Conservation (phyloP, 2,888 invertebrate species). For the Entomobrya proxima region DNA sequence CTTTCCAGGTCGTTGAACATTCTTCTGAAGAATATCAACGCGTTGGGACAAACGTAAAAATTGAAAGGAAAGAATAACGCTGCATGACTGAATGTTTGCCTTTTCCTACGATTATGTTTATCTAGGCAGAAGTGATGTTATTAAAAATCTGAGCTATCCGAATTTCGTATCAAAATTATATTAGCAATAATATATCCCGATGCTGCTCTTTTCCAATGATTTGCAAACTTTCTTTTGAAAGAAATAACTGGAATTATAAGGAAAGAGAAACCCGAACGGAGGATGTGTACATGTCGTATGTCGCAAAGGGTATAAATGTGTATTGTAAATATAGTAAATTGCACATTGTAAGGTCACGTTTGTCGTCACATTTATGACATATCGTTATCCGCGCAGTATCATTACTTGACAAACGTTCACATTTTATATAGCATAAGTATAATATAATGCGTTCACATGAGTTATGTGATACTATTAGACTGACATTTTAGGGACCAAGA, state of each 20-base stretch:
- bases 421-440: neutral
- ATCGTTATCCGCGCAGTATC: neutral
- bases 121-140: neutral
- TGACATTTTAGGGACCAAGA: conserved; percentile 2
- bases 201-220: too few species aligned
- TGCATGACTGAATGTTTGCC: neutral
- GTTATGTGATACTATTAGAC: neutral
- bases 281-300: too few species aligned
- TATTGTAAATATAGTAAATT: neutral
- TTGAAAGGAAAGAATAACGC: neutral
- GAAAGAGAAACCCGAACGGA: neutral
- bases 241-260: neutral
- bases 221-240: neutral
- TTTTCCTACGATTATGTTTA: too few species aligned
- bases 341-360: conserved; percentile 24
- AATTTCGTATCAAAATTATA: too few species aligned
- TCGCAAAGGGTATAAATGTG: neutral
- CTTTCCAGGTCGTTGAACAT: conserved; percentile 1
- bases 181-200: too few species aligned
- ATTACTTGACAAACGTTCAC: neutral
- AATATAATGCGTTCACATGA: neutral
- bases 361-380: conserved; percentile 8
- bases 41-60: neutral
- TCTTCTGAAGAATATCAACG: neutral
- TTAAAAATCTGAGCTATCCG: too few species aligned